phyloP scores from a whole-genome alignment of 2,888 invertebrate species.

The Lucinisca nassula region DNA sequence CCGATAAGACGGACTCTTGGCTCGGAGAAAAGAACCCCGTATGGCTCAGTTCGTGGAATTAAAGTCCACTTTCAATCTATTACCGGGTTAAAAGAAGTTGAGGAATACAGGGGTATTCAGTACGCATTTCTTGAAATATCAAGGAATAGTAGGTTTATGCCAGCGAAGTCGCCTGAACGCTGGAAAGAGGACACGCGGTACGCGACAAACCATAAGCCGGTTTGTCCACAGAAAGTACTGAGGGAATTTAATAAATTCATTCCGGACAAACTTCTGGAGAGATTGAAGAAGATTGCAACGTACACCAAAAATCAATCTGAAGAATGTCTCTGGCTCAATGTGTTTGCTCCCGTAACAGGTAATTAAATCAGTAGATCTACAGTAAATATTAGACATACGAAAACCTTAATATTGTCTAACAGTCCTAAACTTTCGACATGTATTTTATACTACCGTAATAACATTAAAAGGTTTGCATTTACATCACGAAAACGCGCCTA shows the following conservation, averaged over 20 bases:
- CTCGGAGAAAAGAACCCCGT: background rate
- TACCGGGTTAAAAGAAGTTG: slow-evolving; percentile 8
- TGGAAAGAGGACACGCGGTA: slow-evolving; percentile 21
- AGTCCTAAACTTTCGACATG: too few species aligned
- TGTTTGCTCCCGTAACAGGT: slow-evolving; percentile 39
- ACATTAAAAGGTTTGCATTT: too few species aligned
- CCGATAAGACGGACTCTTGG: background rate
- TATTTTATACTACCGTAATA: too few species aligned
- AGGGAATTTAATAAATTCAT: background rate
- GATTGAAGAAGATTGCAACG: slow-evolving; percentile 25
- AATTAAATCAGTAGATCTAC: too few species aligned
- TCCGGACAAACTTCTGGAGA: slow-evolving; percentile 24
- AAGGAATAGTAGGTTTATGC: slow-evolving; percentile 20
- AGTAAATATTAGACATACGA: too few species aligned
- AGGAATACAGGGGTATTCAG: slow-evolving; percentile 35
- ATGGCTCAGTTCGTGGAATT: slow-evolving; percentile 19
- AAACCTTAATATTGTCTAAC: too few species aligned
- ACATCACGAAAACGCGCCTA: too few species aligned
- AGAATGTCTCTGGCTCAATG: slow-evolving; percentile 39
- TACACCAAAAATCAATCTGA: slow-evolving; percentile 33
- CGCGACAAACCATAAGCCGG: slow-evolving; percentile 48
- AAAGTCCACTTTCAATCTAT: slow-evolving; percentile 23
- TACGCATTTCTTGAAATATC: slow-evolving; percentile 19
- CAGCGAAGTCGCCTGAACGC: slow-evolving; percentile 17
- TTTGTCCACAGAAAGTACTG: slow-evolving; percentile 45